Evolutionary conservation across 2,797 vertebrate genomes (phyloP).

Genomic region (Labroides dimidiatus): DNA sequence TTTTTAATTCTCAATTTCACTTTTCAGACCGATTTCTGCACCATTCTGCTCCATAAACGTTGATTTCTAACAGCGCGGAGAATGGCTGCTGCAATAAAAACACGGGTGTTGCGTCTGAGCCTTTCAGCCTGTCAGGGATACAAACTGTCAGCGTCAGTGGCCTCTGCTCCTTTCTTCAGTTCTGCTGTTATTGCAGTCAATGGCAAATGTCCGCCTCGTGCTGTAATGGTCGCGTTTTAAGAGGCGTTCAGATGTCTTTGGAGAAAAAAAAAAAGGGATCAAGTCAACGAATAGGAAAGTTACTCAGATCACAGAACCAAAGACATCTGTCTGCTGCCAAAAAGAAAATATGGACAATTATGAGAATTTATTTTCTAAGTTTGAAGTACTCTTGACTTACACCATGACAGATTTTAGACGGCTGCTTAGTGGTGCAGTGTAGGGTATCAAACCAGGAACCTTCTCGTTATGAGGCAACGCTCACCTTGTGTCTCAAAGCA

Average conservation of each 20-base stretch:
- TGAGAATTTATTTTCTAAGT: no score
- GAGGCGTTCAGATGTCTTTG: constrained; percentile 30
- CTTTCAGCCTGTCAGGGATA: constrained; percentile 38
- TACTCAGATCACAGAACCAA: constrained; percentile 2
- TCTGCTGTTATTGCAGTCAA: constrained; percentile 66
- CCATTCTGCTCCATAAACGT: constrained; percentile 6
- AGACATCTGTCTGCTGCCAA: background rate
- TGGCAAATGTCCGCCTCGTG: constrained; percentile 31
- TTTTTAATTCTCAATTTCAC: constrained; percentile 25
- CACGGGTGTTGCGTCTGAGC: background rate
- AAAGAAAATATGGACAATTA: background rate
- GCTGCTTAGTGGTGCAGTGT: no score
- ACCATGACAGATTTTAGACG: no score
- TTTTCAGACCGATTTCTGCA: constrained; percentile 48
- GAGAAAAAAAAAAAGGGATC: constrained; percentile 9
- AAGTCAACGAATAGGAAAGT: constrained; percentile 3
- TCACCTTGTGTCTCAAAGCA: no score
- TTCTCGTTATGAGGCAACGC: no score
- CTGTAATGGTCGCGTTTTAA: constrained; percentile 46
- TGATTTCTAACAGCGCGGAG: constrained; percentile 28
- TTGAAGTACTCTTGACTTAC: no score
- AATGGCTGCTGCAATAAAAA: constrained; percentile 23
- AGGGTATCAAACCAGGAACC: no score
- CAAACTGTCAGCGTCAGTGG: constrained; percentile 57
- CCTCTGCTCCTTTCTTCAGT: constrained; percentile 42